Evolutionary conservation across 2,797 vertebrate species (phyloP).

Genomic region (Momotus momota): DNA sequence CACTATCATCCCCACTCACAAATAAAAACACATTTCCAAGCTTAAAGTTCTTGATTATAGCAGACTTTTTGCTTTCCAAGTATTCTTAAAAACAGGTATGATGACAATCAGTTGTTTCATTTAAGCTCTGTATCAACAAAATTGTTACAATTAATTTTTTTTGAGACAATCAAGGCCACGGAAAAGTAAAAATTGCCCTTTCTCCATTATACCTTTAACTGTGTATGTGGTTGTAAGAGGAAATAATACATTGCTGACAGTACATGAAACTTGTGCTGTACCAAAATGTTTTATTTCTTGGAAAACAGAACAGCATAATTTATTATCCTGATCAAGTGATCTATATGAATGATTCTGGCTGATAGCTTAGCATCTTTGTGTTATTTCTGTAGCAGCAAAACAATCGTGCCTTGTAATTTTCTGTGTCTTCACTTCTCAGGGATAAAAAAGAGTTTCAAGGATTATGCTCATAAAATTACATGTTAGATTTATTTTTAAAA

Average conservation of each 20-base stretch:
- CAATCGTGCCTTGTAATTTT: not conserved
- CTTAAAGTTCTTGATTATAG: not conserved
- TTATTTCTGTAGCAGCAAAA: not conserved
- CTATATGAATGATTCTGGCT: not conserved
- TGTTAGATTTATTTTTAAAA: not conserved
- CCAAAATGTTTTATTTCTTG: not conserved
- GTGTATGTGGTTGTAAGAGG: not conserved
- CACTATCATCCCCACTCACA: not conserved
- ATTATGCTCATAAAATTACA: not conserved
- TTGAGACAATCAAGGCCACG: not conserved
- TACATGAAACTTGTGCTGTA: not conserved
- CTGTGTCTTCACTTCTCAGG: not conserved
- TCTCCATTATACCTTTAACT: not conserved
- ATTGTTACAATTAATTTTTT: not conserved
- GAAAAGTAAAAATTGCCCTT: not conserved
- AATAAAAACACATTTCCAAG: not conserved
- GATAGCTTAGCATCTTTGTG: not conserved
- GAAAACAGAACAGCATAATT: not conserved
- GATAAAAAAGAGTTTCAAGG: not conserved
- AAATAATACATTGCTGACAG: not conserved
- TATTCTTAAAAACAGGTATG: not conserved
- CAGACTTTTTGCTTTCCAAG: not conserved
- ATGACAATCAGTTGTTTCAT: not conserved
- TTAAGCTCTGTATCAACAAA: not conserved
- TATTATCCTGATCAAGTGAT: not conserved